Evolutionary conservation across 2,888 invertebrate genomes (phyloP).

Genomic region (Dilophus febrilis): DNA sequence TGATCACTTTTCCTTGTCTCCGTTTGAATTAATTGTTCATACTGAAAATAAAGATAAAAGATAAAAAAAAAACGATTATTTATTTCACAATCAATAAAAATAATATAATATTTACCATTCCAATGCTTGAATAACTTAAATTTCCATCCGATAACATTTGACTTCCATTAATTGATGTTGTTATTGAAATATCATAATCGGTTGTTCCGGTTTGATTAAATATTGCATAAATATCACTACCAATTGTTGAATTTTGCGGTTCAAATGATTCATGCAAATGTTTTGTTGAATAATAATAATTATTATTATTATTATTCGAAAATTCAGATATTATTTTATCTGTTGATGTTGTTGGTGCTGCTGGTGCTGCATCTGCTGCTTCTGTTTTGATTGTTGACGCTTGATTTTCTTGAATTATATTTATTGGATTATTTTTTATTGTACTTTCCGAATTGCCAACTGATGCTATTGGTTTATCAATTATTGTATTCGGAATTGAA

Average conservation of each 20-base stretch:
- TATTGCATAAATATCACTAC: conserved; percentile 17
- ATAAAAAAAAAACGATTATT: neutral
- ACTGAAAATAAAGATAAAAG: conserved; percentile 19
- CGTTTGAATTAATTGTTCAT: conserved; percentile 46
- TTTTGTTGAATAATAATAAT: too few relatives aligned
- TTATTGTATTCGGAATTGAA: too few relatives aligned
- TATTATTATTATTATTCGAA: too few relatives aligned
- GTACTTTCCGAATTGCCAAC: too few relatives aligned
- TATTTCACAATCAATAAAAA: neutral
- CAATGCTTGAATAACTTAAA: conserved; percentile 20
- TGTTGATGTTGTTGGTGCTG: too few relatives aligned
- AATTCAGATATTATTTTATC: too few relatives aligned
- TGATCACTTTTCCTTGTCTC: conserved; percentile 49
- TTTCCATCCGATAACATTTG: conserved; percentile 16
- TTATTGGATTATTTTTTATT: too few relatives aligned
- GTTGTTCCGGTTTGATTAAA: conserved; percentile 18
- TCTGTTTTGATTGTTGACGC: too few relatives aligned
- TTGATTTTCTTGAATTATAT: too few relatives aligned
- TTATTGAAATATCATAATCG: conserved; percentile 16
- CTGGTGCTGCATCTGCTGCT: too few relatives aligned
- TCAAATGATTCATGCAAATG: too few relatives aligned
- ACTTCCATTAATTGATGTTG: conserved; percentile 4
- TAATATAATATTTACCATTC: conserved; percentile 17
- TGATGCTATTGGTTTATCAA: too few relatives aligned
- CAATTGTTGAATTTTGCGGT: conserved; percentile 9